Conservation (phyloP, 2,888 invertebrate species). For the Keiferia lycopersicella region DNA sequence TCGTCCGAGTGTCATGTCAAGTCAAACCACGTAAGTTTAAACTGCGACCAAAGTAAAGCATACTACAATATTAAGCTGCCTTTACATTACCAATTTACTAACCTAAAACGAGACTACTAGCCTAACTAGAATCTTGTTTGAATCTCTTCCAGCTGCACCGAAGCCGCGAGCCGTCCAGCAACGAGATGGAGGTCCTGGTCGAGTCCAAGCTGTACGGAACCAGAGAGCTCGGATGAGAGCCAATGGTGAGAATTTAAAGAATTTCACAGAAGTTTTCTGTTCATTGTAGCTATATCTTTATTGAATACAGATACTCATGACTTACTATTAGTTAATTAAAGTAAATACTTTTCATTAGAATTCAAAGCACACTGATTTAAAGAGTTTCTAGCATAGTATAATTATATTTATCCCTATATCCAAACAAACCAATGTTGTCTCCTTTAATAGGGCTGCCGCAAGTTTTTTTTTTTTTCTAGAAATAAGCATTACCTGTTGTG, state of each 20-base stretch:
- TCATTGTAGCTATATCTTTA: too few species aligned
- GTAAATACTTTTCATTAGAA: too few species aligned
- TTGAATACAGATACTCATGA: too few species aligned
- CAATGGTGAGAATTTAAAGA: conserved; percentile 59
- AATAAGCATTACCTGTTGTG: too few species aligned
- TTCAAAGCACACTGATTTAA: too few species aligned
- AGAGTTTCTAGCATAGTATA: too few species aligned
- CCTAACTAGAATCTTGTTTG: background rate
- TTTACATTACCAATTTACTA: background rate
- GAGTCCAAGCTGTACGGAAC: conserved; percentile 88
- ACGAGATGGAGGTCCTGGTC: conserved; percentile 82
- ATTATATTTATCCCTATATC: too few species aligned
- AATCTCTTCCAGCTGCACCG: conserved; percentile 49
- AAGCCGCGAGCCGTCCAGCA: conserved; percentile 65
- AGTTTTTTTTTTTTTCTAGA: too few species aligned
- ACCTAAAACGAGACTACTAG: background rate
- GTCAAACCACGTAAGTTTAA: conserved; percentile 43
- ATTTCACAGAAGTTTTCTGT: too few species aligned
- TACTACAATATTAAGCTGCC: background rate
- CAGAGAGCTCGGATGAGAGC: conserved; percentile 85
- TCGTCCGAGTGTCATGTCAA: conserved; percentile 55
- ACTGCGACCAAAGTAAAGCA: background rate
- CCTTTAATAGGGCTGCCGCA: too few species aligned
- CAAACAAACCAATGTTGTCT: too few species aligned
- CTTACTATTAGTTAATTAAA: too few species aligned